Evolutionary conservation across 2,888 invertebrate species (phyloP).

Genomic region (Parasteatoda lunata): DNA sequence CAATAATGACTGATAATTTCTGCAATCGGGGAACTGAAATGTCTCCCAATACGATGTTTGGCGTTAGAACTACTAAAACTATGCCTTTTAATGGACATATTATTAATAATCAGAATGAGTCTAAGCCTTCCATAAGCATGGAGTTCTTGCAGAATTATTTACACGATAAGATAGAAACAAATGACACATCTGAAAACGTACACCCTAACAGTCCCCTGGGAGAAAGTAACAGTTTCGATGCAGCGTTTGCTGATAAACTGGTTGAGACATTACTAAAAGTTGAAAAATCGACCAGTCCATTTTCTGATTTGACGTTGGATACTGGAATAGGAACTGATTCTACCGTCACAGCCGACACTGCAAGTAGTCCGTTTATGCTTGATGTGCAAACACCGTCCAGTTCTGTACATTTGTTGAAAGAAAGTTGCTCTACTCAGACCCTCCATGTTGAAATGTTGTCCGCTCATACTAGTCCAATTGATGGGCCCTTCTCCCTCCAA

Average conservation of each 20-base stretch:
- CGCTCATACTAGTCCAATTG: conserved; percentile 67
- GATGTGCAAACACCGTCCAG: conserved; percentile 53
- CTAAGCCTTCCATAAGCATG: not conserved
- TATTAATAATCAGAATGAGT: not conserved
- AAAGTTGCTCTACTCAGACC: conserved; percentile 65
- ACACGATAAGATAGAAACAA: not conserved
- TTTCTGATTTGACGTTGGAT: conserved; percentile 55
- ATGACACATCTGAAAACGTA: not conserved
- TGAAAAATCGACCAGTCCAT: conserved; percentile 65
- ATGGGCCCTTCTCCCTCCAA: conserved; percentile 63
- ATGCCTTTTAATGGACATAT: not conserved
- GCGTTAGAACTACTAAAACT: not conserved
- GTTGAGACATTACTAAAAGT: conserved; percentile 31
- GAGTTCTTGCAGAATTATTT: not conserved
- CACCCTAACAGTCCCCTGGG: not conserved
- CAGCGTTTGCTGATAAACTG: not conserved
- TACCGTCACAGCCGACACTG: conserved; percentile 56
- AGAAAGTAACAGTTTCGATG: not conserved
- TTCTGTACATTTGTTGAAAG: conserved; percentile 25
- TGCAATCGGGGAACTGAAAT: conserved; percentile 50
- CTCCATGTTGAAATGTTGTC: conserved; percentile 59
- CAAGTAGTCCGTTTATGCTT: conserved; percentile 58
- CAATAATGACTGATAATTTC: conserved; percentile 22
- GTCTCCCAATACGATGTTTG: conserved; percentile 48
- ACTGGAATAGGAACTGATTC: conserved; percentile 66